phyloP scores from a whole-genome alignment of 2,797 vertebrate genomes.

The Dallia pectoralis region DNA sequence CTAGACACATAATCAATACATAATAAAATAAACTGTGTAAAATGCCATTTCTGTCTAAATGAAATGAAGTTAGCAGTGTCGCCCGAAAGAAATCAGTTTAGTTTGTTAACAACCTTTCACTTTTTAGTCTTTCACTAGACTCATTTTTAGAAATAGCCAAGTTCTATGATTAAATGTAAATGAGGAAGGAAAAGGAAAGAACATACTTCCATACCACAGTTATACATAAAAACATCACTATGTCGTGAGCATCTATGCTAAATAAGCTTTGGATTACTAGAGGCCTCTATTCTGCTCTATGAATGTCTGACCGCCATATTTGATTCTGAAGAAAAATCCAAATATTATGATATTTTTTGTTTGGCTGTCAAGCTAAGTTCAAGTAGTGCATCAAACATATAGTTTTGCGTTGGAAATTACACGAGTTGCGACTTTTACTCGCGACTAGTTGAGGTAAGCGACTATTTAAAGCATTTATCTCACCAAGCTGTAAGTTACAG shows the following conservation, averaged over 20 bases:
- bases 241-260: not conserved
- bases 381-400: conserved; percentile 16
- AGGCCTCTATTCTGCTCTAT: no score
- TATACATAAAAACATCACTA: not conserved
- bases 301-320: conserved; percentile 36
- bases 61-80: no score
- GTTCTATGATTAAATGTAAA: no score
- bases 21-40: no score
- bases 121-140: no score
- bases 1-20: no score
- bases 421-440: conserved; percentile 1
- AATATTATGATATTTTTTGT: conserved; percentile 32
- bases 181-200: no score
- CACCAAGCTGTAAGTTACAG: not conserved
- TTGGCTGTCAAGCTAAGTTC: conserved; percentile 22
- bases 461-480: not conserved
- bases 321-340: conserved; percentile 30
- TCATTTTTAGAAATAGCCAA: no score
- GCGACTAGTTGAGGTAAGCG: conserved; percentile 31
- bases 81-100: no score
- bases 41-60: no score
- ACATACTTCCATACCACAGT: not conserved
- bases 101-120: no score
- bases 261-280: no score
- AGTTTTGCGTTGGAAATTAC: not conserved